Evolutionary conservation across 2,888 invertebrate genomes (phyloP).

Genomic region (Protophormia terraenovae): DNA sequence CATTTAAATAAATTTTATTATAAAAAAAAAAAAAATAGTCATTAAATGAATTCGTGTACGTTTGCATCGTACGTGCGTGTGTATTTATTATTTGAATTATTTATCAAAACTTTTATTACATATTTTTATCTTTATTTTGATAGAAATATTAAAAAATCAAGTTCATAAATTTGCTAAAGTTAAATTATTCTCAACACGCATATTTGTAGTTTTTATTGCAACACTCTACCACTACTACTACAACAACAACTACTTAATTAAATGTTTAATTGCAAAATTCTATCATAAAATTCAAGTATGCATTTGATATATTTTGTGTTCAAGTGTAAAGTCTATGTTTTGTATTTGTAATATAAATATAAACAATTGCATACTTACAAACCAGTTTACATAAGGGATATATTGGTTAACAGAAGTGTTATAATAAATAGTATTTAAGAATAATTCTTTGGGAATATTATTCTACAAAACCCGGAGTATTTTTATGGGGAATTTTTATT

Average conservation of each 20-base stretch:
- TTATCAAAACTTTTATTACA: not conserved
- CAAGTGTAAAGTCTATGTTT: not conserved
- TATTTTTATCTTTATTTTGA: not conserved
- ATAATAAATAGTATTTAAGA: not conserved
- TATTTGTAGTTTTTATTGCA: slow-evolving; percentile 16
- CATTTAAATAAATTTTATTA: slow-evolving; percentile 5
- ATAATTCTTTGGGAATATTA: no score
- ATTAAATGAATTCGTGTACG: not conserved
- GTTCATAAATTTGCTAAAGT: not conserved
- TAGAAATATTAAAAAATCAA: not conserved
- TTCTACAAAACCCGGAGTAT: no score
- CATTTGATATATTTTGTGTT: slow-evolving; percentile 25
- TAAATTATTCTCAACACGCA: slow-evolving; percentile 39
- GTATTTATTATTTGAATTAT: not conserved
- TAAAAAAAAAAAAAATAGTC: not conserved
- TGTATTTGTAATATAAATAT: not conserved
- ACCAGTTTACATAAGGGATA: not conserved
- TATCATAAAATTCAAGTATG: slow-evolving; percentile 35
- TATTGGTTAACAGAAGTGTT: not conserved
- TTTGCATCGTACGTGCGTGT: not conserved
- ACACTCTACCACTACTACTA: slow-evolving; percentile 4
- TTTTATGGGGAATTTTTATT: no score
- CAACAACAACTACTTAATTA: slow-evolving; percentile 40
- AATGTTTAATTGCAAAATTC: slow-evolving; percentile 51
- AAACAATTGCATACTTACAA: not conserved